Conservation (phyloP, 2,113 vertebrate species). For the Ptychochromis oligacanthus region DNA sequence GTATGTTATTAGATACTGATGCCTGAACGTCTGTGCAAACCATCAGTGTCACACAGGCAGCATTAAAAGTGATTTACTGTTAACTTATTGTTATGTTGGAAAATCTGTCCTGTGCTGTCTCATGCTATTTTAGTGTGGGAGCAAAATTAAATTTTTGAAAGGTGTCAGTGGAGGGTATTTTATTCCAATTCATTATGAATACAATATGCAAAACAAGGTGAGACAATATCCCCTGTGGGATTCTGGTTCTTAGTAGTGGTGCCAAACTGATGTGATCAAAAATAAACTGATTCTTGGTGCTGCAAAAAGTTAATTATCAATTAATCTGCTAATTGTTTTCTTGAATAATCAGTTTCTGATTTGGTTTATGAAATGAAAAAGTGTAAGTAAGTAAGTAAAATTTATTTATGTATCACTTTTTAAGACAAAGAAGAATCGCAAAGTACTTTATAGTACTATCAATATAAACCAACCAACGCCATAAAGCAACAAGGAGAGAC, state of each 20-base stretch:
- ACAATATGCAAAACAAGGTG: background rate
- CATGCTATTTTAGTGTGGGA: background rate
- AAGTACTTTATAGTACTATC: background rate
- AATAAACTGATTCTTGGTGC: background rate
- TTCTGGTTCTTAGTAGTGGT: background rate
- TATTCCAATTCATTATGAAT: conserved; percentile 7
- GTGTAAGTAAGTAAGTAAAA: background rate
- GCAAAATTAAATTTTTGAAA: background rate
- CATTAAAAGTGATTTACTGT: background rate
- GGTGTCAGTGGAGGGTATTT: background rate
- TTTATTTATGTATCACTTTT: background rate
- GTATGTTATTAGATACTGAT: conserved; percentile 5
- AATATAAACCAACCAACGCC: background rate
- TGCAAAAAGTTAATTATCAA: background rate
- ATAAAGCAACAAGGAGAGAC: background rate
- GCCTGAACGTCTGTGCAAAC: background rate
- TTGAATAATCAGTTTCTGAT: background rate
- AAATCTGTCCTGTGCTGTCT: background rate
- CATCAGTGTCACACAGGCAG: background rate
- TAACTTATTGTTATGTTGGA: background rate
- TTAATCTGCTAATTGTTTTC: conserved; percentile 9
- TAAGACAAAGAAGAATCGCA: background rate
- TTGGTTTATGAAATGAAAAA: background rate
- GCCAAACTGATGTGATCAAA: background rate
- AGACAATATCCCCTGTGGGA: background rate